Base-by-base conservation (phyloP, 1,140 invertebrate species). In the Gonioctena quinquepunctata region DNA sequence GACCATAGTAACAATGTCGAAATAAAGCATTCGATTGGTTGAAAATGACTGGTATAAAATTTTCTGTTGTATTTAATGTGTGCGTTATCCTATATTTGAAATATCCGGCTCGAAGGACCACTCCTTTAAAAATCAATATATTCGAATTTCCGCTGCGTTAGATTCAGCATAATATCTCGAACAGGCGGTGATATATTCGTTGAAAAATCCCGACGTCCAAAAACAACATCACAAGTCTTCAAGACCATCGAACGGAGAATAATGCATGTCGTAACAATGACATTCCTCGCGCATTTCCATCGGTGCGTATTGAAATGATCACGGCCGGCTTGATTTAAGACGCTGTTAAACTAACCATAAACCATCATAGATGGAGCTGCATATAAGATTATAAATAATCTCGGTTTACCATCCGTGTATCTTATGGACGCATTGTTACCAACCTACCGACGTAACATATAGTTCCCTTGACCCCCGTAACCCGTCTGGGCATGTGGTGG, bases 381-480 rank as follows among this genome's bases (percentile, higher is more conserved):
- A 27, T 19, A 66, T 54, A 67, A n/a, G 66, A 59, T 54, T n/a
- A 67, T 67, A 67, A 67, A 67, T 67, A 67, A 60, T 67, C 66
- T 2, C 19, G 56, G 64, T 66, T 66, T 66, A 66, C 64, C 56
- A 27, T 56, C 64, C 50, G n/a, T 27, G 52, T 67, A 70, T 70
- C 68, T 25, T 62, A 61, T 67, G 63, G 68, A 52, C 71, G 71
- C 68, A 73, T 73, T 73, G 71, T 73, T 64, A 68, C 63, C 68
- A 69, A 69, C 67, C 69, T 73, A 64, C 63, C 68, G 65, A 65
- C 67, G 66, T 73, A 73, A 73, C 71, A 73, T 70, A 68, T 70
- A 50, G 65, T 73, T 69, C 68, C 71, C 71, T 73, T 73, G 71
- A 73, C 71, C 71, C 48, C 59, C 68, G 61, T 65, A 72, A 72